Evolutionary conservation across 2,888 invertebrate genomes (phyloP).

Genomic region (Machimus atricapillus): DNA sequence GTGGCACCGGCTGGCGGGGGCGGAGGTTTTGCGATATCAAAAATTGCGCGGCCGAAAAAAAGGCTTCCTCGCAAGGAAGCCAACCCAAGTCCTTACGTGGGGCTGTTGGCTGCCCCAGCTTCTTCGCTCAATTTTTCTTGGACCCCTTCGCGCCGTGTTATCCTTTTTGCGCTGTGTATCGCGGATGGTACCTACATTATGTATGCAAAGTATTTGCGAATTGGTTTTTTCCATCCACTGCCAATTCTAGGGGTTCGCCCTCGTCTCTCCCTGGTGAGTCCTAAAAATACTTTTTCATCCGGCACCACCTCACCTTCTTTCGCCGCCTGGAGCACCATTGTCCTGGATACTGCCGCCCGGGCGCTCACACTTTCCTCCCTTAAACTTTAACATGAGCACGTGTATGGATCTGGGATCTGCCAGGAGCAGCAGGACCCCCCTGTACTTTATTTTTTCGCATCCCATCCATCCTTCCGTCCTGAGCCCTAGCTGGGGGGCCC

Average conservation of each 20-base stretch:
- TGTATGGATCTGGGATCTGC: conserved; percentile 33
- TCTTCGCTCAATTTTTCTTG: conserved; percentile 26
- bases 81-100: background rate
- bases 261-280: conserved; percentile 38
- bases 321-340: conserved; percentile 1
- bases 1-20: background rate
- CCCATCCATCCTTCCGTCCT: background rate
- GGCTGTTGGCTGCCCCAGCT: background rate
- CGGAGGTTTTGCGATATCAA: background rate
- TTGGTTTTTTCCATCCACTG: conserved; percentile 61
- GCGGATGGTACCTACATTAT: conserved; percentile 53
- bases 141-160: conserved; percentile 21
- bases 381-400: conserved; percentile 34
- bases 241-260: conserved; percentile 55
- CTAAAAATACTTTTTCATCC: conserved; percentile 26
- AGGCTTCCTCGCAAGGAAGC: background rate
- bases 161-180: conserved; percentile 1
- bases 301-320: conserved; percentile 2
- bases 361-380: conserved; percentile 10
- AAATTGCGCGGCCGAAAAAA: background rate
- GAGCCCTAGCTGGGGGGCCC: background rate
- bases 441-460: background rate
- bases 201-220: conserved; percentile 63
- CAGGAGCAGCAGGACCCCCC: background rate
- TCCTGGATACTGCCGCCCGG: conserved; percentile 22